Percentiles rank a stretch among this genome's conserved stretches.
These are phyloP conservation scores for Cichladusa arquata DNA, from an alignment of 2,113 vertebrate species.

Conservation along the genomic window DNA sequence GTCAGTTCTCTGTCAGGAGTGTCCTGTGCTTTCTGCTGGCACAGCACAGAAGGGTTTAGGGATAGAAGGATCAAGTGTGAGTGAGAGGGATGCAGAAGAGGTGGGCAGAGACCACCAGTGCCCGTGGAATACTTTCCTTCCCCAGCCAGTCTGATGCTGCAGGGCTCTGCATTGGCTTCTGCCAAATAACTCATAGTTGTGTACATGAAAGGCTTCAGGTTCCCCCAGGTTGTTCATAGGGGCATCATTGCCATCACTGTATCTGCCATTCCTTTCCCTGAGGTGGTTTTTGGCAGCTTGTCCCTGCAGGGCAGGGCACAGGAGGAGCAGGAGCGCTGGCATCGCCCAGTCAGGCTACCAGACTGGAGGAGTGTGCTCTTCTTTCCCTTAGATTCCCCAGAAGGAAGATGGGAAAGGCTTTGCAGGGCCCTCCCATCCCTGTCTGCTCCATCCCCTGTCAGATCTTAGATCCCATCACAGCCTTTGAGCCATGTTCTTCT, in stretches of 20 bases:
- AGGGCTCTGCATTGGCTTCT: slow-evolving; percentile 17
- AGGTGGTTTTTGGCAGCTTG: background rate
- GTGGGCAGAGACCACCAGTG: background rate
- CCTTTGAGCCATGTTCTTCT: background rate
- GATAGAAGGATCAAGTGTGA: background rate
- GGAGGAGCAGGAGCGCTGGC: background rate
- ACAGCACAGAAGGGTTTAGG: background rate
- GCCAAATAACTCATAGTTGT: background rate
- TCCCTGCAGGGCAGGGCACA: background rate
- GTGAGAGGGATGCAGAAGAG: background rate
- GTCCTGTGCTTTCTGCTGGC: background rate
- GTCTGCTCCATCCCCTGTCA: background rate
- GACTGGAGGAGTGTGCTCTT: background rate
- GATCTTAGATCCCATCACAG: background rate
- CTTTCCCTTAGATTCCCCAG: background rate
- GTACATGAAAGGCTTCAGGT: background rate
- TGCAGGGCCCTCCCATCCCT: background rate
- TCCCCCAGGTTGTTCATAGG: background rate
- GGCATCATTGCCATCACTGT: background rate
- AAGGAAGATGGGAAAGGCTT: background rate
- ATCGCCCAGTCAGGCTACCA: background rate
- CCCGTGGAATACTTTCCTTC: background rate
- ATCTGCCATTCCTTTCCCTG: background rate
- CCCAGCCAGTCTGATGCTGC: background rate
- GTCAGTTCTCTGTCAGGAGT: background rate